Evolutionary conservation across 2,113 vertebrate species (phyloP), one percentile per base, ranked within the genome.

Genomic region (Psophia crepitans): DNA sequence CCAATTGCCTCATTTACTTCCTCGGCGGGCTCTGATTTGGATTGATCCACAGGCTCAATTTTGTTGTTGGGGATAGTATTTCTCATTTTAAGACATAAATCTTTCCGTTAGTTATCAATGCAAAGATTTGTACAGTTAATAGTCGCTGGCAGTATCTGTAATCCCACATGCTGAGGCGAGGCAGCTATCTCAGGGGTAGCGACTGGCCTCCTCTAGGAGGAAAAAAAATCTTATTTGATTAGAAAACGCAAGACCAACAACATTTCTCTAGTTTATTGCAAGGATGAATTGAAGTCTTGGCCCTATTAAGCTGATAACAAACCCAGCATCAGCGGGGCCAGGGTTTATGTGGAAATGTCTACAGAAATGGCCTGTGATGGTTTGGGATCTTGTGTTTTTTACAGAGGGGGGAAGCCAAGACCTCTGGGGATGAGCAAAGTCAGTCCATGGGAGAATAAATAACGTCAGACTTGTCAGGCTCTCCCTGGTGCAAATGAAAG

Each of bases 301-400:
- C 91, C 93, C 48, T 94, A 84, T 89, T 94, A 96, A 91, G 43
- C 64, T 96, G 96, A 96, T 95, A 97, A 96, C 86, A 84, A 94
- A 96, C 57, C 35, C 0, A 2, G 37, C 68, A 91, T 46, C 91
- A 54, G 48, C 39, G 4, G 56, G 89, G 56, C 91, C 84, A 84
- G 80, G 58, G 27, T 46, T 85, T 92, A 54, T 56, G 30, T 37
- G 68, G 81, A 84, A 88, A 66, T 41, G 41, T 61, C 70, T 66
- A 58, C 71, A 70, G 92, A 74, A 91, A 57, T 23, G 78, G 61
- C 37, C 46, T 9, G 4, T 4, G 48, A 16, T 28, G 77, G 11
- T 70, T 89, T 93, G 28, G 41, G 66, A 81, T 85, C 77, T 37
- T 65, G 30, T n/a, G 1, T 8, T 68, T 95, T 89, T 84, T 48